Evolutionary conservation across 2,888 invertebrate genomes (phyloP), one percentile per base, ranked within the genome.

Genomic region (Dendrolimus pini): DNA sequence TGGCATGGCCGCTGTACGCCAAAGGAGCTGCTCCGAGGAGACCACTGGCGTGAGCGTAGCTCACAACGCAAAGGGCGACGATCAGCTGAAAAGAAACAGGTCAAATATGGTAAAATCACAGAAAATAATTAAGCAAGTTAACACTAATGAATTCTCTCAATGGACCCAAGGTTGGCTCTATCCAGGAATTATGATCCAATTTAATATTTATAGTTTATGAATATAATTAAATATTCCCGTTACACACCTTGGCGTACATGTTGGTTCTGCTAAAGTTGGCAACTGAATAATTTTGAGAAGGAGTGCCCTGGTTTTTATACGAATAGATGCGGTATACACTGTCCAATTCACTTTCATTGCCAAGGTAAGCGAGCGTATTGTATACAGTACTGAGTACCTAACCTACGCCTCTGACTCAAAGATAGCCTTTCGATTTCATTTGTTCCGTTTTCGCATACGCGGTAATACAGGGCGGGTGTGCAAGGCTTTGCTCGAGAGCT

Each of bases 1-100:
- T 75, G 65, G 68, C 56, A 13, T 47, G 47, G 12, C 71, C 84
- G 79, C 82, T 91, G 83, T 84, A 93, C 67, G 85, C 85, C 67
- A 89, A 72, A 18, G 88, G 89, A 62, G 85, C 89, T 55, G 84
- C 85, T 59, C 83, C 88, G 58, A 81, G 75, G 59, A 93, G 77
- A 63, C 91, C 78, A 65, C 94, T 92, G 66, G 92, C 93, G 72
- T 83, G 91, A 77, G 89, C 93, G 56, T 91, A 83, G 67, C 93
- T 92, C 85, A 94, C 80, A 68, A 91, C 84, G 77, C 93, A 91
- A 72, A 92, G 91, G 69, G 94, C 83, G 64, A 93, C 81, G 78
- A 94, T 84, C 71, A 93, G 78, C 93, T 89, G 77, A 55, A 85
- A 82, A 54, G 52, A 54, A 52, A 64, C 56, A 55, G 58, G 41